Percentiles rank a stretch among this genome's conserved stretches.
Conservation (phyloP, 2,888 invertebrate species). For the Spatulosminthurus flaviceps region DNA sequence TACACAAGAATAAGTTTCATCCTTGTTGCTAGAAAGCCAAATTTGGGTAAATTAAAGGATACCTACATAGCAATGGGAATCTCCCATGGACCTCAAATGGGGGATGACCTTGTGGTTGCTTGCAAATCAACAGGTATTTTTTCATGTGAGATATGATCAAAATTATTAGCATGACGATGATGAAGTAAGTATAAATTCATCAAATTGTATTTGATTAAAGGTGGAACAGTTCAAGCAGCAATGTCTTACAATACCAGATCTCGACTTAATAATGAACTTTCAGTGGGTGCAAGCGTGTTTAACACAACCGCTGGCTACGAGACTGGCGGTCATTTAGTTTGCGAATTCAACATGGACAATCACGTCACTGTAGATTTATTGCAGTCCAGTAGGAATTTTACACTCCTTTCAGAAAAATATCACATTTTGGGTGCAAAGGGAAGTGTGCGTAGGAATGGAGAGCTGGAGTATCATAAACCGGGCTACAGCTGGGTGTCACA, state of each 20-base stretch:
- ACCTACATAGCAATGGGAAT: neutral
- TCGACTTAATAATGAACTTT: neutral
- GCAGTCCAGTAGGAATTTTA: neutral
- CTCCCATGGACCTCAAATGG: neutral
- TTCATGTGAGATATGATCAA: too few relatives aligned
- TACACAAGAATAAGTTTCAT: neutral
- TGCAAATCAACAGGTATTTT: neutral
- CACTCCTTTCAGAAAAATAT: neutral
- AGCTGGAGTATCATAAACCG: too few relatives aligned
- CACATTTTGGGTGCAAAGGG: neutral
- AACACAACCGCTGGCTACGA: neutral
- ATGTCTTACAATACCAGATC: neutral
- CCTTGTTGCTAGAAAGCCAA: neutral
- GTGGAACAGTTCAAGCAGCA: neutral
- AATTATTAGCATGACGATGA: too few relatives aligned
- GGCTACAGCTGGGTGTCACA: neutral
- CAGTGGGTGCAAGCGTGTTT: neutral
- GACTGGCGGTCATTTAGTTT: neutral
- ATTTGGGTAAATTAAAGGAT: neutral
- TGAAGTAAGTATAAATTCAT: too few relatives aligned
- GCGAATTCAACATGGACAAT: neutral
- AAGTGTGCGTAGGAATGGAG: too few relatives aligned
- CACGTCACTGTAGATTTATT: neutral
- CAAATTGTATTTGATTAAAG: neutral
- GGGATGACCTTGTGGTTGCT: slow-evolving; percentile 10